Conservation (phyloP, 2,113 vertebrate genomes). For the Oceanodroma tethys region DNA sequence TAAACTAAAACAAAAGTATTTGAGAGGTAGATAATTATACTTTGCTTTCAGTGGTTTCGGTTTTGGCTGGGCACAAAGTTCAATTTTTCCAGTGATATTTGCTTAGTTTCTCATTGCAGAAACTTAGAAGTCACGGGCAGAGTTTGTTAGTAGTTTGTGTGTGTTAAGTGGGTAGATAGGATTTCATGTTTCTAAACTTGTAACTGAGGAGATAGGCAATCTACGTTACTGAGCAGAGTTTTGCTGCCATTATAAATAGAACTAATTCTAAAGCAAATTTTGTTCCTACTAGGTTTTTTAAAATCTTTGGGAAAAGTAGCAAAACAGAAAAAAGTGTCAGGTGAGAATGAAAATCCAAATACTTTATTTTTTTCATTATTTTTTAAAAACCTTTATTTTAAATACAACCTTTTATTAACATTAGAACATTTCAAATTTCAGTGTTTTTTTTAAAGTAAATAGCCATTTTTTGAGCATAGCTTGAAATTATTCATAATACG, state of each 20-base stretch:
- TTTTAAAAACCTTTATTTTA: background rate
- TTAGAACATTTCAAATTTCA: background rate
- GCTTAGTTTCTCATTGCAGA: background rate
- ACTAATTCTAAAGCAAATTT: background rate
- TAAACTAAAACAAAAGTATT: background rate
- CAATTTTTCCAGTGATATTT: background rate
- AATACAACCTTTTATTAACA: background rate
- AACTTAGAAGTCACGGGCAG: background rate
- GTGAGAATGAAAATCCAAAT: background rate
- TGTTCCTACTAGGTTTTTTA: background rate
- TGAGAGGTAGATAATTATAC: background rate
- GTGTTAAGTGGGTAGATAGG: constrained; percentile 7
- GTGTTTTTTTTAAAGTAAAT: background rate
- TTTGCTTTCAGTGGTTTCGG: background rate
- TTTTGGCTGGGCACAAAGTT: background rate
- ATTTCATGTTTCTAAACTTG: constrained; percentile 54
- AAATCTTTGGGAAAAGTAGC: background rate
- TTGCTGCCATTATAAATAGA: constrained; percentile 7
- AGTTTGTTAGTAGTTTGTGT: background rate
- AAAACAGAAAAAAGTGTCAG: background rate
- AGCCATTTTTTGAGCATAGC: background rate
- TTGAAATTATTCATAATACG: background rate
- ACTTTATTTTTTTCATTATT: background rate
- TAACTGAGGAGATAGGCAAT: background rate
- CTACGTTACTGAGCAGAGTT: constrained; percentile 15